A percentile compares a stretch with the other conserved stretches of the same genome.
These are phyloP conservation scores for Anseranas semipalmata DNA, from an alignment of 2,113 vertebrate species.

Conservation along the genomic window DNA sequence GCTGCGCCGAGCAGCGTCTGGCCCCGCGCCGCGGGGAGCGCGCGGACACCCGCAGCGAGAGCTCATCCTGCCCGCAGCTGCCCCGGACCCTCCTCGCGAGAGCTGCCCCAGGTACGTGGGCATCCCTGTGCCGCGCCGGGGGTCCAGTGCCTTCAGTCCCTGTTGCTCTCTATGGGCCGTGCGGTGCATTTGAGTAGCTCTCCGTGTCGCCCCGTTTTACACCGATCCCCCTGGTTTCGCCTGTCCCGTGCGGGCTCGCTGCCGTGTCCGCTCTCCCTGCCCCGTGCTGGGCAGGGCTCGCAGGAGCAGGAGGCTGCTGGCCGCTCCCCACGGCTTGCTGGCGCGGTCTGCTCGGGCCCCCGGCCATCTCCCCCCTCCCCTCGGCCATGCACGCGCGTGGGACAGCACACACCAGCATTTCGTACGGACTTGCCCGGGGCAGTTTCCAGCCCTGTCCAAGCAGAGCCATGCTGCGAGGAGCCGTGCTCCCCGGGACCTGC, in stretches of 20 bases:
- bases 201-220: neutral
- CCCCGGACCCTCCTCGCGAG: neutral
- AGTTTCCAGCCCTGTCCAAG: neutral
- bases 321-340: rapidly evolving
- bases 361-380: neutral
- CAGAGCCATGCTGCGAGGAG: neutral
- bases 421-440: neutral
- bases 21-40: neutral
- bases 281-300: neutral
- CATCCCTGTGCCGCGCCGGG: neutral
- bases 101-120: neutral
- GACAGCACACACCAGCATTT: neutral
- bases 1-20: neutral
- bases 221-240: neutral
- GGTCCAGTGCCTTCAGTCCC: slow-evolving; percentile 5
- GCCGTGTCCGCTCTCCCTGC: neutral
- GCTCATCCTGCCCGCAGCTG: neutral
- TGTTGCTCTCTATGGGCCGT: neutral
- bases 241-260: neutral
- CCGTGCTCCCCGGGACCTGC: rapidly evolving
- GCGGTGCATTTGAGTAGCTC: neutral
- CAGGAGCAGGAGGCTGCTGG: neutral
- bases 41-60: neutral
- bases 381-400: rapidly evolving
- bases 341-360: neutral